Evolutionary conservation across 30 jellyfish, hydroid and myxozoan species (phyloP).

Genomic region (Pelagia noctiluca): DNA sequence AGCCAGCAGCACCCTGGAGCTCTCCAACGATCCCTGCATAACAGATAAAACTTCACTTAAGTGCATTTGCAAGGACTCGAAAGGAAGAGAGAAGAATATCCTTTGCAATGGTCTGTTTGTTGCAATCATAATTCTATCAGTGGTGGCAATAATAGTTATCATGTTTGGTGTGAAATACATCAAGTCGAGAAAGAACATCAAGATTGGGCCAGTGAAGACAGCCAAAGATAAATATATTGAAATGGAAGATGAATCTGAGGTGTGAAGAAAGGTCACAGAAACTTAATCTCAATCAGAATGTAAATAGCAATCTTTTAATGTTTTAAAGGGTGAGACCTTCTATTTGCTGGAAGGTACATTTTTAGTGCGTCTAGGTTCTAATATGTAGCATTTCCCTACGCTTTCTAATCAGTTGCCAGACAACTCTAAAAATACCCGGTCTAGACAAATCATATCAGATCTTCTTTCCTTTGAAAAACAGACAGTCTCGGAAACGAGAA

Average conservation of each 20-base stretch:
- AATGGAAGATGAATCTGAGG: constrained; percentile 94
- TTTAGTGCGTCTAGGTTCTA: no score
- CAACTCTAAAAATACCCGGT: no score
- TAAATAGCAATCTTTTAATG: no score
- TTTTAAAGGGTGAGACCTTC: no score
- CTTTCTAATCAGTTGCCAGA: no score
- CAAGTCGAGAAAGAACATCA: constrained; percentile 74
- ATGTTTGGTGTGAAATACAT: constrained; percentile 83
- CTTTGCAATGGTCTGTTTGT: constrained; percentile 96
- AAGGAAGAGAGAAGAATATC: constrained; percentile 76
- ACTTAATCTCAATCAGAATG: no score
- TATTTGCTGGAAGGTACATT: no score
- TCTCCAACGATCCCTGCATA: constrained; percentile 74
- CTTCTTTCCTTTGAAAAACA: no score
- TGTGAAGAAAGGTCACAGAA: constrained; percentile 59
- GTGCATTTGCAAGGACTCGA: constrained; percentile 85
- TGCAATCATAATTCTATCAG: constrained; percentile 81
- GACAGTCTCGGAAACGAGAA: no score
- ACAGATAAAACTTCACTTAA: constrained; percentile 70
- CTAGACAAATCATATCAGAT: no score
- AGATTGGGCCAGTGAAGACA: constrained; percentile 86
- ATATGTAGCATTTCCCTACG: no score
- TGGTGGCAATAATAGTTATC: constrained; percentile 87
- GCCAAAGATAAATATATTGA: constrained; percentile 92
- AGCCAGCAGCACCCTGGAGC: constrained; percentile 43